phyloP scores from a whole-genome alignment of 1,140 invertebrate genomes.

The Sycophila sp. region DNA sequence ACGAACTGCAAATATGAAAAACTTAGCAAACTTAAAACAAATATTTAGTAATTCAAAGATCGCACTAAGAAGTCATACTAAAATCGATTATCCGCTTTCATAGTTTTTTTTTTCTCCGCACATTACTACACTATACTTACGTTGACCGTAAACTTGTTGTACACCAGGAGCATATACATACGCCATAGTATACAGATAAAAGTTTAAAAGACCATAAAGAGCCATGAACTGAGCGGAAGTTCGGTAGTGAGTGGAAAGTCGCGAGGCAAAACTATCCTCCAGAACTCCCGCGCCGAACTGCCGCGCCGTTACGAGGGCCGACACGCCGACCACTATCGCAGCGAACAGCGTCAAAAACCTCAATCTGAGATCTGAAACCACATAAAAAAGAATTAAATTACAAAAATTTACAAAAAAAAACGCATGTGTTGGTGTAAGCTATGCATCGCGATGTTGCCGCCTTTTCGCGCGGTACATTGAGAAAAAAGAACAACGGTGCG shows the following conservation, averaged over 20 bases:
- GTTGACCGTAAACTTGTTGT: conserved; percentile 83
- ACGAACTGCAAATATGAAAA: too few relatives aligned
- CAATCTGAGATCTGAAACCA: conserved; percentile 83
- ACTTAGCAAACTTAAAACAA: too few relatives aligned
- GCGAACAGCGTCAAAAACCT: conserved; percentile 91
- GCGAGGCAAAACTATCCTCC: conserved; percentile 93
- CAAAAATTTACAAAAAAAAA: too few relatives aligned
- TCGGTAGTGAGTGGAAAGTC: conserved; percentile 85
- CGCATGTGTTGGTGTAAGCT: too few relatives aligned
- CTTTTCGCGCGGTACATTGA: too few relatives aligned
- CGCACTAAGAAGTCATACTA: too few relatives aligned
- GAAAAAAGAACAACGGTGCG: too few relatives aligned
- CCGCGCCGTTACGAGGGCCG: conserved; percentile 79
- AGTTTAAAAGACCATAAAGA: conserved; percentile 94
- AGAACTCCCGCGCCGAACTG: conserved; percentile 88
- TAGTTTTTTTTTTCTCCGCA: neutral
- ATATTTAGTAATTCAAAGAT: too few relatives aligned
- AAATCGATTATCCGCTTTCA: too few relatives aligned
- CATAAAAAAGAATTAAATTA: too few relatives aligned
- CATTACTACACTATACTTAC: conserved; percentile 46
- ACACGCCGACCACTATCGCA: conserved; percentile 83
- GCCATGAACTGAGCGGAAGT: conserved; percentile 95
- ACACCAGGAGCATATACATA: conserved; percentile 92
- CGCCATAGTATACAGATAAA: conserved; percentile 93
- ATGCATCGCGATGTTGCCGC: too few relatives aligned